These are phyloP conservation scores for Sesia bembeciformis DNA, from an alignment of 2,888 invertebrate genomes.

Conservation along the genomic window DNA sequence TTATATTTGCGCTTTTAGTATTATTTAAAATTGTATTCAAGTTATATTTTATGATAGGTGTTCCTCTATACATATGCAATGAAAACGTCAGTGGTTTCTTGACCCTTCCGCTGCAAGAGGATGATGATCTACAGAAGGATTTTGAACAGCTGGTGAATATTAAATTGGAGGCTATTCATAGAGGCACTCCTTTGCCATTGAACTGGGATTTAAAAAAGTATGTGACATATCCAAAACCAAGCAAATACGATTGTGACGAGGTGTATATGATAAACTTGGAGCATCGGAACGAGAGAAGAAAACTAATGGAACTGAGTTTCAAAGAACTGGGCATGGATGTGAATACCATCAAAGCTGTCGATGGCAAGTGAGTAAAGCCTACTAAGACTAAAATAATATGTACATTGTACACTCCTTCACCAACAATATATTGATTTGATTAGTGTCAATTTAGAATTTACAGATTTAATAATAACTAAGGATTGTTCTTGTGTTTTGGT, in stretches of 20 bases:
- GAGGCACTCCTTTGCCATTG: constrained; percentile 57
- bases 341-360: constrained; percentile 86
- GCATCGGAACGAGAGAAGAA: constrained; percentile 84
- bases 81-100: constrained; percentile 87
- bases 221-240: constrained; percentile 54
- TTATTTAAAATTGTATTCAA: too few relatives aligned
- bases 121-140: constrained; percentile 78
- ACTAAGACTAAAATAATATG: too few relatives aligned
- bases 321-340: constrained; percentile 87
- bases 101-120: constrained; percentile 84
- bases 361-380: constrained; percentile 80
- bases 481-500: too few relatives aligned
- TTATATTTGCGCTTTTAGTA: too few relatives aligned
- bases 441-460: too few relatives aligned
- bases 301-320: constrained; percentile 86
- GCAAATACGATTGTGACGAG: constrained; percentile 82
- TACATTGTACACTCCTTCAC: too few relatives aligned
- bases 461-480: too few relatives aligned
- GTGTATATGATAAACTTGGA: constrained; percentile 95
- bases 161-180: constrained; percentile 82
- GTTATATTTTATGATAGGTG: constrained; percentile 15
- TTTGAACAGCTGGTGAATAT: constrained; percentile 82
- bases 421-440: too few relatives aligned
- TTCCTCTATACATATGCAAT: constrained; percentile 80
- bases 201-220: constrained; percentile 42